Percentiles rank a stretch among this genome's conserved stretches.
These are phyloP conservation scores for Paramisgurnus dabryanus DNA, from an alignment of 2,113 vertebrate species.

Conservation along the genomic window DNA sequence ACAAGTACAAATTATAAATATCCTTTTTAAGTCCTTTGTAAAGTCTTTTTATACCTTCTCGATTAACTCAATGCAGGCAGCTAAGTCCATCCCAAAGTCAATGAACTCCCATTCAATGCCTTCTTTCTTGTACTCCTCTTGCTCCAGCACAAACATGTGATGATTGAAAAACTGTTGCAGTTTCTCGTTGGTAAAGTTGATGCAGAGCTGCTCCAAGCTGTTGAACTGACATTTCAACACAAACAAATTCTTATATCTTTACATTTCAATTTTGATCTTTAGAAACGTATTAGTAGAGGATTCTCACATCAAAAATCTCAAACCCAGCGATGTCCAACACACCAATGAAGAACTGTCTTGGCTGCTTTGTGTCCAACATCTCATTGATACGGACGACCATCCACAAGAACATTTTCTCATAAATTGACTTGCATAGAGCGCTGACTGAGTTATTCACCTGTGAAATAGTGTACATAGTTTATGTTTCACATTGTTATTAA, in stretches of 20 bases:
- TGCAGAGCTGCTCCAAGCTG: constrained; percentile 87
- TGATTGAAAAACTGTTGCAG: constrained; percentile 90
- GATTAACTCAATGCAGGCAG: constrained; percentile 87
- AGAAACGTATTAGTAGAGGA: constrained; percentile 44
- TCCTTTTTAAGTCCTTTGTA: too few species aligned
- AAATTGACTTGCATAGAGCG: constrained; percentile 55
- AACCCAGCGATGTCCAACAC: constrained; percentile 78
- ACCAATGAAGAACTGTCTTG: constrained; percentile 18
- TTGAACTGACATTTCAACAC: constrained; percentile 56
- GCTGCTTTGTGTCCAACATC: too few species aligned
- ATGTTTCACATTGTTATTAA: not conserved
- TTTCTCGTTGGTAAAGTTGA: constrained; percentile 90
- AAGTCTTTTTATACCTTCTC: constrained; percentile 75
- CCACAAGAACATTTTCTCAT: too few species aligned
- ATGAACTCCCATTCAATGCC: constrained; percentile 87
- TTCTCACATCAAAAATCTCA: constrained; percentile 77
- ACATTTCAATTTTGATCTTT: constrained; percentile 5
- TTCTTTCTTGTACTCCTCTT: constrained; percentile 88
- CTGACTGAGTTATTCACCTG: constrained; percentile 50
- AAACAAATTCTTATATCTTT: not conserved
- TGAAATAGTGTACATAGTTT: not conserved
- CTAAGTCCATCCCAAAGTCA: constrained; percentile 88
- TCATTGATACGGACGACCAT: too few species aligned
- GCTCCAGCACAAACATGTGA: constrained; percentile 85
- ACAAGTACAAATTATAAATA: too few species aligned